These are phyloP conservation scores for Liodrosophila aerea DNA, from an alignment of 2,888 invertebrate species.

Conservation along the genomic window DNA sequence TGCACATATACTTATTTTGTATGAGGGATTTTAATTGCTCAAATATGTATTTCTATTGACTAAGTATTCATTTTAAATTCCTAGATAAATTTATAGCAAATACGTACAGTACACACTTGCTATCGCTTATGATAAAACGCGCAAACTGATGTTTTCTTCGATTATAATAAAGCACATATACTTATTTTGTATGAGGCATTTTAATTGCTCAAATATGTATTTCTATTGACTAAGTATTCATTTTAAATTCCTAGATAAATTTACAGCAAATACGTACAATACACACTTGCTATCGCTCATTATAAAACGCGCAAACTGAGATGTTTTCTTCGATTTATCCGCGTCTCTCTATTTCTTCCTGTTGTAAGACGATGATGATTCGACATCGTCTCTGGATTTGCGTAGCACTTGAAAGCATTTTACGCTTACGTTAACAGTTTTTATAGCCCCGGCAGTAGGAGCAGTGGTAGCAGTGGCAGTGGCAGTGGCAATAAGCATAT, in stretches of 20 bases:
- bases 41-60: too few relatives aligned
- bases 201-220: too few relatives aligned
- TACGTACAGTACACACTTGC: constrained; percentile 4
- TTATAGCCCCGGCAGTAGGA: constrained; percentile 66
- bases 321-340: constrained; percentile 2
- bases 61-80: not conserved
- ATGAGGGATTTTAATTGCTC: too few relatives aligned
- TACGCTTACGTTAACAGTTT: constrained; percentile 76
- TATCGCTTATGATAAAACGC: constrained; percentile 52
- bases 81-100: not conserved
- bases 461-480: constrained; percentile 44
- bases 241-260: not conserved
- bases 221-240: not conserved
- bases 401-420: constrained; percentile 74
- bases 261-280: not conserved
- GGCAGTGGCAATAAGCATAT: constrained; percentile 71
- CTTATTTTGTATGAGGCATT: too few relatives aligned
- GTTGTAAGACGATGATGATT: constrained; percentile 29
- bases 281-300: constrained; percentile 42
- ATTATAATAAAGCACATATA: too few relatives aligned
- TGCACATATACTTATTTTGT: too few relatives aligned
- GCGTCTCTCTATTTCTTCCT: constrained; percentile 1
- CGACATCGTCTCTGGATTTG: constrained; percentile 54
- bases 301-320: constrained; percentile 38
- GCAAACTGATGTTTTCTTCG: constrained; percentile 16